Evolutionary conservation across 1,140 invertebrate species (phyloP), one percentile per base, ranked within the genome.

Genomic region (Leptoteleia sp.): DNA sequence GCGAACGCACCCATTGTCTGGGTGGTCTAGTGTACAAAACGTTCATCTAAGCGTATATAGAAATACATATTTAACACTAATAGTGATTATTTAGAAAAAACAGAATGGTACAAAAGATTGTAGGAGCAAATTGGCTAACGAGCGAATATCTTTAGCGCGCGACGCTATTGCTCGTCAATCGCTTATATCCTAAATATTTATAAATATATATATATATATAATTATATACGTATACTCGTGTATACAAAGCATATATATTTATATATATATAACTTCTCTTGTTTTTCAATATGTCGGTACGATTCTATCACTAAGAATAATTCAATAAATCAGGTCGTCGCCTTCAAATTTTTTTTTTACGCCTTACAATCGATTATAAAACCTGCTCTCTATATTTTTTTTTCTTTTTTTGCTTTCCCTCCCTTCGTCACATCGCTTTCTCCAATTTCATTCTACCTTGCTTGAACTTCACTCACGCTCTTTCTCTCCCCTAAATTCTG

Each of bases 31-130:
- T 81, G 72, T 76, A 81, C 70, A 78, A 75, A 81, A 75, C 65
- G 52, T 79, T 76, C 71, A 62, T 62, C 70, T 83, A 79, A 78
- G 76, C 71, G 75, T 81, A 72, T 81, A 70, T 75, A 79, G 75
- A 82, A 80, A 79, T 81, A 81, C 72, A 80, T 78, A 79, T 72
- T 80, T 82, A 83, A 82, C 62, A 81, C 76, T 85, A 83, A 81
- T 82, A 84, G 80, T 82, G 83, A 84, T 83, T 83, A 83, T 86
- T 87, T 85, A 84, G 85, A 88, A 87, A 88, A 83, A 87, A 84
- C 70, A 83, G 81, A 87, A 85, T 76, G 76, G 83, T 87, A 87
- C 81, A 87, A 88, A 87, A 85, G 81, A 85, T 79, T 83, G 77
- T 85, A 85, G 79, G 83, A 87, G 85, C 82, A 83, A 87, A 87